phyloP scores from a whole-genome alignment of 2,113 vertebrate genomes.

The Rhynchomys soricoides region DNA sequence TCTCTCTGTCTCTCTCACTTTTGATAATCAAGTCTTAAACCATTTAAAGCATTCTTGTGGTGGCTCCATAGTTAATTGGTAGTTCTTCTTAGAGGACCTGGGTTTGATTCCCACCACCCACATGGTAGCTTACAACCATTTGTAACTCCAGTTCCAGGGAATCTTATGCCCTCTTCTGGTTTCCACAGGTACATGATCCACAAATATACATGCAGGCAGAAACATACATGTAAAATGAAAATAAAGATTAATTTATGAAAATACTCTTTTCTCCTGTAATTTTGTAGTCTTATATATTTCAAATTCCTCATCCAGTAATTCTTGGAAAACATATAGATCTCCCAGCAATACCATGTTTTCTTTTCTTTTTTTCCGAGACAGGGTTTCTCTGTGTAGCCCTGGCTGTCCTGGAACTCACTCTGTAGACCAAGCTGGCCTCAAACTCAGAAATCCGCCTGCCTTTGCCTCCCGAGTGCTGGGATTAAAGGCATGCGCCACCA shows the following conservation, averaged over 20 bases:
- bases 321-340: slow-evolving; percentile 23
- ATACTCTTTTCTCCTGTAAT: not conserved
- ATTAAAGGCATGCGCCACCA: too few relatives aligned
- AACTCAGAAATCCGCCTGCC: too few relatives aligned
- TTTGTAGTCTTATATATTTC: not conserved
- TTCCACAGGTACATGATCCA: not conserved
- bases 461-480: too few relatives aligned
- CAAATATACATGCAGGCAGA: not conserved
- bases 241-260: not conserved
- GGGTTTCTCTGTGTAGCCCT: too few relatives aligned
- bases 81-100: not conserved
- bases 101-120: not conserved
- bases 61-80: not conserved
- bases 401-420: too few relatives aligned
- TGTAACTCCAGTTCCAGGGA: not conserved
- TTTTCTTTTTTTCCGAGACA: too few relatives aligned
- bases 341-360: not conserved
- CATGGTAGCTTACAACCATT: not conserved
- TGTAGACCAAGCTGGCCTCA: too few relatives aligned
- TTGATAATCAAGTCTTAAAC: slow-evolving; percentile 20
- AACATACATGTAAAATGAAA: not conserved
- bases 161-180: not conserved
- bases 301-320: slow-evolving; percentile 22
- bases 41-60: not conserved
- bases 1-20: not conserved